Percentiles rank a stretch among this genome's conserved stretches.
phyloP scores from a whole-genome alignment of 2,113 vertebrate genomes.

The Carlito syrichta region DNA sequence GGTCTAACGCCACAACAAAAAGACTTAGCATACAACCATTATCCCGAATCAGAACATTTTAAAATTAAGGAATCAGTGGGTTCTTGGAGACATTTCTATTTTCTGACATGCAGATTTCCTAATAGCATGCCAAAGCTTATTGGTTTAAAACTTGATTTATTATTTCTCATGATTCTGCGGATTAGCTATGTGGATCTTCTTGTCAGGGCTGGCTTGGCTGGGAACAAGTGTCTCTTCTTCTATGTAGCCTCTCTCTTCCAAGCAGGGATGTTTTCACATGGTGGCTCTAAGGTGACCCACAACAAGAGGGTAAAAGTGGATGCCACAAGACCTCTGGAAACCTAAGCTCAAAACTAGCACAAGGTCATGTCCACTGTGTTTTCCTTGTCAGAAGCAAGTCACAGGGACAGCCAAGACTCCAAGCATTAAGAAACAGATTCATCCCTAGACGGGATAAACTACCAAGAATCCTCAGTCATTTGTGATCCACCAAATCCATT shows the following conservation, averaged over 20 bases:
- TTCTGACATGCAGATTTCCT: neutral
- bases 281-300: neutral
- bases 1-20: neutral
- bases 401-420: neutral
- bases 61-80: neutral
- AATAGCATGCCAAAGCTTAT: neutral
- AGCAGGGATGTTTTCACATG: neutral
- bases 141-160: neutral
- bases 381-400: neutral
- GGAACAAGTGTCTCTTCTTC: too few relatives aligned
- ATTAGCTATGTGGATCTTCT: too few relatives aligned
- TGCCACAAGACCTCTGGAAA: neutral
- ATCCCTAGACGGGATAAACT: too few relatives aligned
- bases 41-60: neutral
- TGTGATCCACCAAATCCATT: too few relatives aligned
- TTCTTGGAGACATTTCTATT: neutral
- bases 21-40: neutral
- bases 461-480: neutral
- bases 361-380: neutral
- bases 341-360: neutral
- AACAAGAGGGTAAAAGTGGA: too few relatives aligned
- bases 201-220: rapidly evolving
- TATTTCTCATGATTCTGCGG: neutral
- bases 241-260: too few relatives aligned
- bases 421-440: neutral